Conservation (phyloP, 2,113 vertebrate species). For the Albula glossodonta region DNA sequence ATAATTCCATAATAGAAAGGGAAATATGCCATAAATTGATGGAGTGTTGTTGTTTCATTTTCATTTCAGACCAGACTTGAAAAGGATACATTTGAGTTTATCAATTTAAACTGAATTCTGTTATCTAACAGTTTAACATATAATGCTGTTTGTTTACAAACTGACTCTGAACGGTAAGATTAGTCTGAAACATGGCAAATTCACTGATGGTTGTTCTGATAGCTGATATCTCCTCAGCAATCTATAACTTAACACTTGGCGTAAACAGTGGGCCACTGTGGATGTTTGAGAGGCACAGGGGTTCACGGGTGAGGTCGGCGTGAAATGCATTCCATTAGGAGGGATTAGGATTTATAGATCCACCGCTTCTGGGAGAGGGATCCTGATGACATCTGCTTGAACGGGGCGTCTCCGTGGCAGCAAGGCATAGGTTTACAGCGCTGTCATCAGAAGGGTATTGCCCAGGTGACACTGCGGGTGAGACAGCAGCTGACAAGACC, state of each 20-base stretch:
- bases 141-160: background rate
- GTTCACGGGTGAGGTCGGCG: background rate
- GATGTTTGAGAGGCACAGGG: background rate
- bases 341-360: background rate
- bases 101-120: background rate
- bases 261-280: background rate
- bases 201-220: background rate
- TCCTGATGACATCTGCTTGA: constrained; percentile 18
- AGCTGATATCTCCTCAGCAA: background rate
- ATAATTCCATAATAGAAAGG: too few relatives aligned
- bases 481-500: constrained; percentile 12
- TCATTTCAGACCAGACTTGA: background rate
- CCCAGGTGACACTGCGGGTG: constrained; percentile 15
- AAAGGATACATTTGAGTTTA: background rate
- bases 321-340: background rate
- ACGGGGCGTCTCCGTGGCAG: constrained; percentile 4
- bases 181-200: background rate
- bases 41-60: background rate
- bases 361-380: background rate
- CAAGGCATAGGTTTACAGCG: background rate
- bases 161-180: background rate
- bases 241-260: background rate
- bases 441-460: constrained; percentile 19
- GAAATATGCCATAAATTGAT: too few relatives aligned
- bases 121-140: background rate